Base-by-base conservation (phyloP, 2,797 vertebrate genomes). In the Leptatherina wallacei region DNA sequence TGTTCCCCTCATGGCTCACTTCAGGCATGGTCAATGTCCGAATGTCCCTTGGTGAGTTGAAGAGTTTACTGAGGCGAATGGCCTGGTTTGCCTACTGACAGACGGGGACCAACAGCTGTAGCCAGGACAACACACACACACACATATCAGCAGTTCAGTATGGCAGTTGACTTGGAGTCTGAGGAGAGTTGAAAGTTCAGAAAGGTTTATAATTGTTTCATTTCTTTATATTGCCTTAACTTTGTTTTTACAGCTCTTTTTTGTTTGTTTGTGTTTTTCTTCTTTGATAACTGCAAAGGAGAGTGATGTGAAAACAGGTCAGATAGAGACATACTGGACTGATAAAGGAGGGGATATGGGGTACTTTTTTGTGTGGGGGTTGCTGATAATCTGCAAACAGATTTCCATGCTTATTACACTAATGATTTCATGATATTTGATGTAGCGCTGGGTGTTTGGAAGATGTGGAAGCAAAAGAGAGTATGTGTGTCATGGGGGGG, bases 381-480 rank as follows among this genome's bases (percentile, higher is more conserved):
- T 56, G 54, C 29, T 94, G 94, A 95, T 97, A 96, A 98, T 98
- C 96, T 96, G 96, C 95, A 96, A 97, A 96, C 97, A 97, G 96
- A 97, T 98, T 97, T 97, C 94, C 96, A 96, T 96, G 96, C 96
- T 96, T 97, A 97, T 98, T 97, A 96, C 96, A 96, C 96, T 97
- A 97, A 98, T 96, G 97, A 98, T 97, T 96, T 95, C 93, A 96
- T 96, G 96, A 97, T 94, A 96, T 97, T 96, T 96, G 96, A 96
- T 95, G 96, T 95, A 93, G 91, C 89, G 88, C 94, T 92, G 92
- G 95, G 65, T 86, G 94, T 89, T 85, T 94, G 94, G 93, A 69
- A 73, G 62, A 75, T 61, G 57, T 93, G 93, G 93, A 91, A 92
- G 94, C 36, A 55, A 13, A 51, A 58, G 35, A 20, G 89, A 92